Evolutionary conservation across 2,797 vertebrate genomes (phyloP), one percentile per base, ranked within the genome.

Genomic region (Catharus ustulatus): DNA sequence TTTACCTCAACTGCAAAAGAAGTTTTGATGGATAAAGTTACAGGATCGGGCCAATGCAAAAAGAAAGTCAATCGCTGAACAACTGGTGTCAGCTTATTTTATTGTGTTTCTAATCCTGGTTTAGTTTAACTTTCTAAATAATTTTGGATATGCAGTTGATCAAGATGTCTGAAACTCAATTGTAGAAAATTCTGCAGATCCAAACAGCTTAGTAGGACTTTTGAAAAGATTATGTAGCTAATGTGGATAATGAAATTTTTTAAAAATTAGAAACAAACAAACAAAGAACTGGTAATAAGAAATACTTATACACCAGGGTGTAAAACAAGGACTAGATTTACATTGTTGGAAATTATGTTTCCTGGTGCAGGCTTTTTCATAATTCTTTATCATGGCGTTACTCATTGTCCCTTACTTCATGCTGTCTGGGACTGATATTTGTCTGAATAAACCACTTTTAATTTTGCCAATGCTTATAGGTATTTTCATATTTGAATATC

Each of bases 11-110:
- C 6, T 49, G 13, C 32, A 64, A 68, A 74, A n/a, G 6, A 36
- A n/a, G 5, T 76, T 92, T 85, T 40, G 14, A 40, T 57, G 40
- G 26, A 49, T 38, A 73, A 69, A 57, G 1, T 49, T 20, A 16
- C 6, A 79, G 27, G 24, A 77, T 73, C 1, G 0, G 19, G 8
- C 12, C 16, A 55, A 21, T 1, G 2, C 0, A 2, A 20, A 42
- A 58, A 15, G 22, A 18, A n/a, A 17, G 1, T 2, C 5, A 43
- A 7, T 18, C 10, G 1, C 34, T 36, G 27, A 82, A 57, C 15
- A 81, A 27, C 9, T 38, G 5, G 1, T 30, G 21, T 58, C 30
- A 55, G 6, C 0, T 68, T 79, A 43, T 86, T 88, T 90, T 64
- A 29, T 51, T 34, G 5, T 38, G 20, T 43, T 54, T 87, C 74